phyloP scores from a whole-genome alignment of 2,113 vertebrate genomes.

The Fulmarus glacialis region DNA sequence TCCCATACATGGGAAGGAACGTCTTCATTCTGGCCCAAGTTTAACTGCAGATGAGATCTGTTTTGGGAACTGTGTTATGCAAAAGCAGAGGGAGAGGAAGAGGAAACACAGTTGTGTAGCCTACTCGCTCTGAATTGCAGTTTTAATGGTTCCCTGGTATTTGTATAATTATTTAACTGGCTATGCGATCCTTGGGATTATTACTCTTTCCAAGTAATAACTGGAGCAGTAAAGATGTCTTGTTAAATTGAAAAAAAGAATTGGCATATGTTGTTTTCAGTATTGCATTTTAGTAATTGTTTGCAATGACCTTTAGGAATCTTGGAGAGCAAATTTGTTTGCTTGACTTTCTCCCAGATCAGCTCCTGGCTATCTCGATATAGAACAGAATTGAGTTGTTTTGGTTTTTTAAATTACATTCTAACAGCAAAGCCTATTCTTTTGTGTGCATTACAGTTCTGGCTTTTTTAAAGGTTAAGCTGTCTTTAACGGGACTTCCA shows the following conservation, averaged over 20 bases:
- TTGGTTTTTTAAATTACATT: background rate
- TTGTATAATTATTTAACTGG: background rate
- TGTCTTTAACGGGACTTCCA: background rate
- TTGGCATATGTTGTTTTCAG: background rate
- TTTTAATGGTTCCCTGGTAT: background rate
- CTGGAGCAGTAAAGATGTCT: background rate
- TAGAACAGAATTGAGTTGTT: background rate
- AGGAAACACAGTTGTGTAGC: background rate
- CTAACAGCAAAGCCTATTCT: background rate
- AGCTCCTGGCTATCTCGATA: background rate
- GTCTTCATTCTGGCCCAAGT: background rate
- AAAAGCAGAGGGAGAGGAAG: background rate
- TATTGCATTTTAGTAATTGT: background rate
- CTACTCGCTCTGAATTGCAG: background rate
- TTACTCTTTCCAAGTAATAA: background rate
- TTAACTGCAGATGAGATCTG: slow-evolving; percentile 2
- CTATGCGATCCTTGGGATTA: background rate
- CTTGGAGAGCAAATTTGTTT: background rate
- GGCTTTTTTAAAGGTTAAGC: background rate
- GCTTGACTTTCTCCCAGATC: slow-evolving; percentile 8
- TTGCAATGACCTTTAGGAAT: slow-evolving; percentile 42
- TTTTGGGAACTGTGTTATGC: background rate
- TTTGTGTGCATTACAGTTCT: background rate
- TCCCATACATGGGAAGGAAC: slow-evolving; percentile 25
- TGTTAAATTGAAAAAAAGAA: background rate